Percentiles rank a stretch among this genome's conserved stretches.
Evolutionary conservation across 2,113 vertebrate genomes (phyloP).

Genomic region (Zootoca vivipara): DNA sequence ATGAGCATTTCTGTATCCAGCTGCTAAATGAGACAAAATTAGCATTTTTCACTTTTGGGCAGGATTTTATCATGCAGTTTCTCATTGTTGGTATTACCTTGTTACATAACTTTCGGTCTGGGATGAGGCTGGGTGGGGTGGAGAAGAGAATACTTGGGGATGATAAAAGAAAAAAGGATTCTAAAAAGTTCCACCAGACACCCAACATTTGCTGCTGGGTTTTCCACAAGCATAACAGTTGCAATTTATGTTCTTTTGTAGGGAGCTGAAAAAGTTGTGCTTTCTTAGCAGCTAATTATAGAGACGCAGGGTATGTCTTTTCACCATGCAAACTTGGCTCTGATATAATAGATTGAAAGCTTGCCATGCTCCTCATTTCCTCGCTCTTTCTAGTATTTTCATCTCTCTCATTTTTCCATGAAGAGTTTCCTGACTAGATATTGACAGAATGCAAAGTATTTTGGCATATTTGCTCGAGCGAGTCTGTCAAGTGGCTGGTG

Average conservation of each 20-base stretch:
- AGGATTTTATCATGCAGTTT: constrained; percentile 89
- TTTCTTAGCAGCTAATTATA: constrained; percentile 79
- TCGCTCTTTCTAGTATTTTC: constrained; percentile 79
- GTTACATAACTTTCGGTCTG: constrained; percentile 86
- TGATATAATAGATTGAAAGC: constrained; percentile 74
- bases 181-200: constrained; percentile 77
- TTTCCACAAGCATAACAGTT: constrained; percentile 69
- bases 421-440: constrained; percentile 80
- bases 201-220: constrained; percentile 71
- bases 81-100: constrained; percentile 90
- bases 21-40: constrained; percentile 95
- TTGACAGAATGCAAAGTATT: constrained; percentile 77
- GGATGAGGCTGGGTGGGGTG: constrained; percentile 49
- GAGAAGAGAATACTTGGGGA: constrained; percentile 64
- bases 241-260: constrained; percentile 68
- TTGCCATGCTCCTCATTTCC: constrained; percentile 79
- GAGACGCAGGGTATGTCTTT: constrained; percentile 77
- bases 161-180: constrained; percentile 68
- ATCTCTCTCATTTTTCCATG: constrained; percentile 74
- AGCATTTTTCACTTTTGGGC: constrained; percentile 95
- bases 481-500: constrained; percentile 77
- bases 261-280: constrained; percentile 76
- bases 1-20: constrained; percentile 95
- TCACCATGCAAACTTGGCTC: constrained; percentile 78
- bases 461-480: constrained; percentile 77